These are phyloP conservation scores for Pissodes strobi DNA, from an alignment of 1,140 invertebrate species.

Conservation along the genomic window DNA sequence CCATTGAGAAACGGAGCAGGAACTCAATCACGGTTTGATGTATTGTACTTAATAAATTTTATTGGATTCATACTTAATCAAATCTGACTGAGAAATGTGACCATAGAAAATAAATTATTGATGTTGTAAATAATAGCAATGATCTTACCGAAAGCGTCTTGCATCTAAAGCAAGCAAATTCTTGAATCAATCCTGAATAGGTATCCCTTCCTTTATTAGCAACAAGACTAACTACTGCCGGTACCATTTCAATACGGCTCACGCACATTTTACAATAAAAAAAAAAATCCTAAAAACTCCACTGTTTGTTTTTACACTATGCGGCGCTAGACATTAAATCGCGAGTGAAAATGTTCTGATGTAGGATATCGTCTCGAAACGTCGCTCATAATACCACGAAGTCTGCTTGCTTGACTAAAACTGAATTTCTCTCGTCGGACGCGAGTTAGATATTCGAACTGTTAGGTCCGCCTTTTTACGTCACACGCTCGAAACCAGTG, in stretches of 20 bases:
- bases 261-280: constrained; percentile 48
- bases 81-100: too few relatives aligned
- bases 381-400: not conserved
- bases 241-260: constrained; percentile 52
- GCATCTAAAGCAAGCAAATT: constrained; percentile 52
- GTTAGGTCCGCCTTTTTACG: constrained; percentile 14
- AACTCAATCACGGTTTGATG: too few relatives aligned
- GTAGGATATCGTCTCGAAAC: constrained; percentile 1
- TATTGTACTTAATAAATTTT: not conserved
- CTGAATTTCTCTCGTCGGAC: constrained; percentile 5
- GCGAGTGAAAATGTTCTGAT: constrained; percentile 7
- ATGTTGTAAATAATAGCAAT: not conserved
- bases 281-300: constrained; percentile 5
- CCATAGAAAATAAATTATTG: not conserved
- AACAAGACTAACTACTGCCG: constrained; percentile 53
- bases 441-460: constrained; percentile 20
- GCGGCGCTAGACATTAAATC: not conserved
- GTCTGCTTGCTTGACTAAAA: constrained; percentile 9
- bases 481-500: constrained; percentile 5
- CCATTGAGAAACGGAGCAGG: too few relatives aligned
- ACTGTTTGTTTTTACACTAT: not conserved
- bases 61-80: too few relatives aligned
- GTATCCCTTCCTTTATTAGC: constrained; percentile 52
- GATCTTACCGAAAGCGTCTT: constrained; percentile 50
- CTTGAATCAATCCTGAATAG: constrained; percentile 53